Percentiles rank a stretch among this genome's conserved stretches.
These are phyloP conservation scores for Eubasilissa splendida DNA, from an alignment of 2,888 invertebrate genomes.

Conservation along the genomic window DNA sequence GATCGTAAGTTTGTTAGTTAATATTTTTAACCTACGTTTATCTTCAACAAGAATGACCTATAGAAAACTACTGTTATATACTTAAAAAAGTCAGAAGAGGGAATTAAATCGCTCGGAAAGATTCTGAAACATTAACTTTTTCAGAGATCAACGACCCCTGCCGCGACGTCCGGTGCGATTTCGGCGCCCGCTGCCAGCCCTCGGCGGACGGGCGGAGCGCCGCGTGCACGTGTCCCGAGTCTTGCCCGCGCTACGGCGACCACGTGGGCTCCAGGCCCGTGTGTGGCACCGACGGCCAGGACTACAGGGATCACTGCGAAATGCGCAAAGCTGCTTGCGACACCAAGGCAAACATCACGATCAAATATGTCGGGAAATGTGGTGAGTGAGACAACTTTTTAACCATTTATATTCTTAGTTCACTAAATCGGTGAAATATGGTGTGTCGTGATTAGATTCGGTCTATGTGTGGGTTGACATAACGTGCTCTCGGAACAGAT, in stretches of 20 bases:
- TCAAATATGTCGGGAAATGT: slow-evolving; percentile 89
- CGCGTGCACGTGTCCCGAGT: slow-evolving; percentile 84
- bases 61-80: not conserved
- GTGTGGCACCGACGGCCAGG: slow-evolving; percentile 87
- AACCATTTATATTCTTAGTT: no score
- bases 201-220: slow-evolving; percentile 80
- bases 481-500: no score
- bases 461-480: no score
- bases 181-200: slow-evolving; percentile 82
- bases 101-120: no score
- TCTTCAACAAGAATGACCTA: no score
- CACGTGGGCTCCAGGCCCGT: slow-evolving; percentile 85
- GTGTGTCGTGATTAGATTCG: no score
- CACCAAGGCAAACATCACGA: slow-evolving; percentile 81
- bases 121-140: not conserved
- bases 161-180: slow-evolving; percentile 83
- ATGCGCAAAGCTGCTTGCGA: slow-evolving; percentile 86
- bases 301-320: slow-evolving; percentile 90
- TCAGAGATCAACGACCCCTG: slow-evolving; percentile 80
- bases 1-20: no score
- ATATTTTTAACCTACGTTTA: no score
- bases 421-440: no score
- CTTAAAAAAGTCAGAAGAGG: not conserved
- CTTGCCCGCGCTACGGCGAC: slow-evolving; percentile 88
- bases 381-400: slow-evolving; percentile 74